Conservation (phyloP, 2,113 vertebrate genomes). For the Aldabrachelys gigantea region DNA sequence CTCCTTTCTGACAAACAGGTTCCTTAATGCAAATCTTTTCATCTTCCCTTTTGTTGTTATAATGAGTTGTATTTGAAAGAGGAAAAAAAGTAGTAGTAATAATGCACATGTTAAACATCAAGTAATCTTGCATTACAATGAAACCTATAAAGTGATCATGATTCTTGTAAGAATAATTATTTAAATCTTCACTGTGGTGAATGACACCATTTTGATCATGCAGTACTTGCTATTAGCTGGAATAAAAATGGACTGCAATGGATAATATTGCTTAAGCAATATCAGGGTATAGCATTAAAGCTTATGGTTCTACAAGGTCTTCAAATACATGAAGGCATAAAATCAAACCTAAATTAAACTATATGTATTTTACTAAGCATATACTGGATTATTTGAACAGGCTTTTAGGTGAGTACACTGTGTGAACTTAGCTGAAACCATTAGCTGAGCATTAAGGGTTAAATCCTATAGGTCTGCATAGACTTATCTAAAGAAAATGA, state of each 20-base stretch:
- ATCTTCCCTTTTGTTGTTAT: not conserved
- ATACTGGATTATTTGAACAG: not conserved
- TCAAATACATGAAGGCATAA: not conserved
- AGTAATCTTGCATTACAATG: not conserved
- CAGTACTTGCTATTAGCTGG: not conserved
- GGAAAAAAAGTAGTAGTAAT: not conserved
- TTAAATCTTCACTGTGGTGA: not conserved
- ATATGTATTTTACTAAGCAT: not conserved
- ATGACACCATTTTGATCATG: not conserved
- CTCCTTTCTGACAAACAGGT: not conserved
- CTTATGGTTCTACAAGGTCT: not conserved
- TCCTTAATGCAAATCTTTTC: not conserved
- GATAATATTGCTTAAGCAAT: not conserved
- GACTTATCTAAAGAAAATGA: not conserved
- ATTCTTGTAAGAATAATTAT: not conserved
- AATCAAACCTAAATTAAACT: not conserved
- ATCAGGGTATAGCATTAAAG: not conserved
- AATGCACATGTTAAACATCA: not conserved
- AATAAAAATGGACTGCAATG: not conserved
- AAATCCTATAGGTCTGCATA: not conserved
- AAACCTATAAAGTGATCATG: not conserved
- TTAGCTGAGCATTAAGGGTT: not conserved
- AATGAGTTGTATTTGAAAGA: not conserved
- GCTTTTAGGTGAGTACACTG: not conserved
- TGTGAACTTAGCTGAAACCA: not conserved